phyloP scores from a whole-genome alignment of 2,113 vertebrate species.

The Apus apus region DNA sequence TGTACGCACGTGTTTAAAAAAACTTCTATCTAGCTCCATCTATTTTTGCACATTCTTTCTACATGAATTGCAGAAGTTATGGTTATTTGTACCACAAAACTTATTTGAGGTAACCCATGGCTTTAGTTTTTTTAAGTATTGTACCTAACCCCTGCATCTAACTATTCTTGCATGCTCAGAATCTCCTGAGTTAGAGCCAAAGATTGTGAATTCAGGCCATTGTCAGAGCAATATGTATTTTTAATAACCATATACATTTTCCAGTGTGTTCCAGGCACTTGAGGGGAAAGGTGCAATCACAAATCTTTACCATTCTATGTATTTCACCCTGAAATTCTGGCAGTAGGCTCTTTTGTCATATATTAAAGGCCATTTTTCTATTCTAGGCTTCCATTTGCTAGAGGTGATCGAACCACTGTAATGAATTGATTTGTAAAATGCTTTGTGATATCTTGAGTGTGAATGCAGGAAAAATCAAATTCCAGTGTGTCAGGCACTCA shows the following conservation, averaged over 20 bases:
- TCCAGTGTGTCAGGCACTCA: background rate
- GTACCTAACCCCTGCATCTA: background rate
- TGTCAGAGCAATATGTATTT: background rate
- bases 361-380: background rate
- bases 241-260: background rate
- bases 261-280: background rate
- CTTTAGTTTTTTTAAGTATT: background rate
- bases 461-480: background rate
- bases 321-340: background rate
- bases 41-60: background rate
- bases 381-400: background rate
- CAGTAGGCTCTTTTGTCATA: background rate
- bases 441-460: background rate
- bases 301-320: background rate
- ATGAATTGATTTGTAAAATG: background rate
- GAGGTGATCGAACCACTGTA: background rate
- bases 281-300: background rate
- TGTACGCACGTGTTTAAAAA: fast-evolving
- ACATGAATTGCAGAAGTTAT: background rate
- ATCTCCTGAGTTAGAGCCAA: background rate
- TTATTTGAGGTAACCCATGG: background rate
- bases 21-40: background rate
- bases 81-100: background rate
- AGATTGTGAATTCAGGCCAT: background rate
- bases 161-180: background rate